A percentile compares a stretch with the other conserved stretches of the same genome.
Evolutionary conservation across 2,888 invertebrate species (phyloP).

Genomic region (Strigamia crassipes): DNA sequence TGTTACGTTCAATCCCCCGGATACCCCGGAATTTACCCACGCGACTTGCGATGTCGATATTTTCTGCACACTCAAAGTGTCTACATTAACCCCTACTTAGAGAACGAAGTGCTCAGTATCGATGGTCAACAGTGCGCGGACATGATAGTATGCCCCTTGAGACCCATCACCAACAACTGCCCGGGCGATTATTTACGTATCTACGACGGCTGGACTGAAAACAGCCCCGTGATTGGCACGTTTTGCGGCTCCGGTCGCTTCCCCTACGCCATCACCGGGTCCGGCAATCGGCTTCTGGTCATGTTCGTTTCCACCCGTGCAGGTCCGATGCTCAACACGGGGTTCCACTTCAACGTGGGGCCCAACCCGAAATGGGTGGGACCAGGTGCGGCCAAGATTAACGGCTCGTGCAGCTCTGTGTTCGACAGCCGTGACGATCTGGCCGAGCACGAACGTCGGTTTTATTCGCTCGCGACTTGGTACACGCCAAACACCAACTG

Average conservation of each 20-base stretch:
- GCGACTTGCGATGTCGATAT: slow-evolving; percentile 88
- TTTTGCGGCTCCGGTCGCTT: slow-evolving; percentile 81
- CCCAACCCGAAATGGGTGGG: slow-evolving; percentile 47
- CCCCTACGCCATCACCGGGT: slow-evolving; percentile 90
- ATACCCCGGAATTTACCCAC: slow-evolving; percentile 88
- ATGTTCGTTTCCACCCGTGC: slow-evolving; percentile 55
- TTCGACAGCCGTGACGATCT: slow-evolving; percentile 48
- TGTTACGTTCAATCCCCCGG: slow-evolving; percentile 93
- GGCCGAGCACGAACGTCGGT: slow-evolving; percentile 60
- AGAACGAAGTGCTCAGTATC: slow-evolving; percentile 91
- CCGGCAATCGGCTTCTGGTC: slow-evolving; percentile 64
- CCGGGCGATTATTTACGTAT: slow-evolving; percentile 87
- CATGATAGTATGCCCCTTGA: slow-evolving; percentile 92
- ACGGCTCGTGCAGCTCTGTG: slow-evolving; percentile 47
- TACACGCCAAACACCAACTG: slow-evolving; percentile 93
- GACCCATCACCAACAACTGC: slow-evolving; percentile 84
- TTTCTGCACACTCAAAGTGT: slow-evolving; percentile 72
- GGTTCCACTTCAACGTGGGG: slow-evolving; percentile 92
- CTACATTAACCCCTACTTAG: slow-evolving; percentile 70
- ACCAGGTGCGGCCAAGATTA: slow-evolving; percentile 65
- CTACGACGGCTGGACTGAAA: slow-evolving; percentile 87
- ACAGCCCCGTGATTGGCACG: slow-evolving; percentile 77
- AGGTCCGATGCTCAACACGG: slow-evolving; percentile 80
- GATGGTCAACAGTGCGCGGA: slow-evolving; percentile 92
- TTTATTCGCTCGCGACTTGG: slow-evolving; percentile 90